Base-by-base conservation (phyloP, 2,888 invertebrate genomes). In the Apotomis capreana region DNA sequence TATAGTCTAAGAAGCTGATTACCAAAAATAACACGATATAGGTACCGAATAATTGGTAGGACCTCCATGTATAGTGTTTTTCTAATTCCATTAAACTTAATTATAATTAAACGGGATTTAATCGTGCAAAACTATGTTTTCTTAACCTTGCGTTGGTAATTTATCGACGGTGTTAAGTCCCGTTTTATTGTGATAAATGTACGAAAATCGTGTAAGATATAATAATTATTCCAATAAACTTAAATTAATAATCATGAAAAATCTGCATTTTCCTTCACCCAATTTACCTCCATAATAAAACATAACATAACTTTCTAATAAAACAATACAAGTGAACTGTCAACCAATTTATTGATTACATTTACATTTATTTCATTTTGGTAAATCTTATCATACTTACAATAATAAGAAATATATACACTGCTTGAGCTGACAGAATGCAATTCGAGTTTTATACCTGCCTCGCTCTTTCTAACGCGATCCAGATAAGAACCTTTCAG, bases 51-150 rank as follows among this genome's bases (percentile, higher is more conserved):
- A 63, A 54, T 37, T 8, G 26, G 54, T 72, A 68, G 46, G 15
- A 62, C 58, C 46, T 63, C 40, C 52, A 54, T 59, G 58, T 62
- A 68, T 54, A 9, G 46, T 63, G 62, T 64, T 72, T 59, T 26
- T 54, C 37, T 37, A 58, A 71, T 68, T 72, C 72, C 58, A 72
- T 63, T 72, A 72, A 72, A 70, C 1, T 49, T 62, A 62, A 62
- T 36, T 40, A 36, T 26, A 26, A 26, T 26, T 26, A 26, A 26
- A 26, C 26, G 26, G 26, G 26, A 26, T 26, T 26, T 26, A 26
- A 26, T 26, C 15, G 26, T 26, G 26, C 26, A 26, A 26, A 26
- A 26, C 26, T 26, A 26, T 26, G 26, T 26, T 26, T 0, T 26
- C 1, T 26, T 26, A 26, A 26, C 1, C 26, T 26, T 26, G 26